Percentiles rank a stretch among this genome's conserved stretches.
Conservation (phyloP, 2,797 vertebrate species). For the Sitta carolinensis region DNA sequence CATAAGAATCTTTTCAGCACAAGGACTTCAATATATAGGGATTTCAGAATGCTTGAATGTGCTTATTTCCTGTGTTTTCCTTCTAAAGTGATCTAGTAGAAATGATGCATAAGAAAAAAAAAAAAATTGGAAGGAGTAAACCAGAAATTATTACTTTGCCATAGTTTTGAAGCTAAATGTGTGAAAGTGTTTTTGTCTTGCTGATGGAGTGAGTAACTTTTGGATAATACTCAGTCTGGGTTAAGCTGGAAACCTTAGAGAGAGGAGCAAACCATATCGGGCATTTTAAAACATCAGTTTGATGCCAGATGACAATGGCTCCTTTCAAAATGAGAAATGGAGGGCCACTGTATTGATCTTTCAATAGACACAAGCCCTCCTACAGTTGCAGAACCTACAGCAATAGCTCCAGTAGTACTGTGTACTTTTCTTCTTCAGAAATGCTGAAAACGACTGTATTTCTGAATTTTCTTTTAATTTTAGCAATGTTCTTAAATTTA, state of each 20-base stretch:
- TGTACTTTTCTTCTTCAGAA: background rate
- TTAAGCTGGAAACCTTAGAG: background rate
- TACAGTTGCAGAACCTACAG: background rate
- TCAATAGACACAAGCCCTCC: background rate
- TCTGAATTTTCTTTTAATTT: background rate
- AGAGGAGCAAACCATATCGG: background rate
- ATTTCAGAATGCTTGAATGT: background rate
- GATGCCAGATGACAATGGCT: background rate
- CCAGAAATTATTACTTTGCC: background rate
- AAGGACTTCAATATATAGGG: background rate
- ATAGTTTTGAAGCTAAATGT: background rate
- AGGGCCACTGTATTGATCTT: background rate
- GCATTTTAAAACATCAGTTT: background rate
- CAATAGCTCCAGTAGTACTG: background rate
- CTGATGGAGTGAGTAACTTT: background rate
- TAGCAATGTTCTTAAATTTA: background rate
- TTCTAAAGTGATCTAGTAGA: background rate
- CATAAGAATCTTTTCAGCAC: background rate
- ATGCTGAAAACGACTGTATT: background rate
- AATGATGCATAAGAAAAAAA: background rate
- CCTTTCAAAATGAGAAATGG: constrained; percentile 7
- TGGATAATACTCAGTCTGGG: background rate
- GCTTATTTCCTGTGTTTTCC: background rate
- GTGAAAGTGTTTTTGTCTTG: background rate
- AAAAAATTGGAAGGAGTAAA: background rate